phyloP scores from a whole-genome alignment of 2,797 vertebrate genomes.

The Apogon talboti region DNA sequence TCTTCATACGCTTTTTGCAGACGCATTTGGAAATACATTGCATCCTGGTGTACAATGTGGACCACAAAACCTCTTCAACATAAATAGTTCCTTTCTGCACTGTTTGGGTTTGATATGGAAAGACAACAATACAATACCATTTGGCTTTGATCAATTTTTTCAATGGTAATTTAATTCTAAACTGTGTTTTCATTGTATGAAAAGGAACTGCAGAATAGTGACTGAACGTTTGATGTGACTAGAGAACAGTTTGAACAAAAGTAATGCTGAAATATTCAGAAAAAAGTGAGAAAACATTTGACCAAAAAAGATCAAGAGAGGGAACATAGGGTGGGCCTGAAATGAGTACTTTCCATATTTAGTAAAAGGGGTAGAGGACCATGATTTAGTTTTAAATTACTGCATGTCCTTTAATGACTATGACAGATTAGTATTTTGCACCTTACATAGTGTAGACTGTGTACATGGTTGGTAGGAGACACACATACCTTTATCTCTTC shows the following conservation, averaged over 20 bases:
- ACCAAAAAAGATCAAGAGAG: conserved; percentile 5
- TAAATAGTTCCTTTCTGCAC: conserved; percentile 23
- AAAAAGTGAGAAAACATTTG: background rate
- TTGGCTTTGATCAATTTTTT: conserved; percentile 28
- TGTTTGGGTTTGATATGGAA: conserved; percentile 34
- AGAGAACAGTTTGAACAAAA: conserved; percentile 1
- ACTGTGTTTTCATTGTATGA: conserved; percentile 43
- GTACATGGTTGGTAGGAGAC: background rate
- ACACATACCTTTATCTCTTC: background rate
- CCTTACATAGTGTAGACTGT: background rate
- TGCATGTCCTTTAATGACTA: conserved; percentile 1
- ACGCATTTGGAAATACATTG: background rate
- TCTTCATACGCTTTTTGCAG: background rate
- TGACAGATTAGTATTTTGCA: background rate
- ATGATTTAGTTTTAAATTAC: conserved; percentile 6
- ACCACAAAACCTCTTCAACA: background rate
- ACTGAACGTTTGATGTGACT: conserved; percentile 19
- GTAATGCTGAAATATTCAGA: background rate
- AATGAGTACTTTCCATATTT: conserved; percentile 9
- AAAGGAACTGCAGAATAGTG: background rate
- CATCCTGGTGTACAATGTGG: conserved; percentile 15
- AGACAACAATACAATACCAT: conserved; percentile 41
- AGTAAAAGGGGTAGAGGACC: conserved; percentile 12
- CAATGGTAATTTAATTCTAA: conserved; percentile 32
- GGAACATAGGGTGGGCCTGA: background rate